Base-by-base conservation (phyloP, 1,140 invertebrate species). In the Harlomillsia oculata region DNA sequence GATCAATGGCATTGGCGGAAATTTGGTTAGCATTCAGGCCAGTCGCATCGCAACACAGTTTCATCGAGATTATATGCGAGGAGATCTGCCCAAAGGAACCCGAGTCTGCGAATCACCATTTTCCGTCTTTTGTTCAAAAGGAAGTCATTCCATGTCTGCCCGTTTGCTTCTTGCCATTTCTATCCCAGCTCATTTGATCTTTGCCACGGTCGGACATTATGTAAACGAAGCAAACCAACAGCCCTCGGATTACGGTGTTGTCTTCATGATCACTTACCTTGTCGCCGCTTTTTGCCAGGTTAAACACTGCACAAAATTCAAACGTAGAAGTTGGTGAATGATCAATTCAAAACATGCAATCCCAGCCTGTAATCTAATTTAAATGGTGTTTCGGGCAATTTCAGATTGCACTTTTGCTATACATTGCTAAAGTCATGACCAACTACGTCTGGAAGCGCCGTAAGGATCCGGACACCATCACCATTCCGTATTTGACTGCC, bases 391-490 rank as follows among this genome's bases (percentile, higher is more conserved):
- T n/a, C n/a, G n/a, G n/a, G 0, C 25, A 25, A 5, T 25, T 30
- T 4, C 28, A 89, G 82, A 80, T 90, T 3, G 80, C 84, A 74
- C 69, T 88, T 34, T 72, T 89, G 20, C 71, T 90, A 8, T 88
- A 92, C 70, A 76, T 88, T 41, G 84, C 88, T 1, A 86, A 91
- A 67, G 78, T 91, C 56, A 82, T 95, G 67, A 84, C 93, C 23
- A 84, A 89, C 68, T 81, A 81, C 48, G 91, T 96, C 82, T 97
- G 93, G 94, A 79, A 80, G 61, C 76, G 74, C 64, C 85, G 85
- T 67, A 86, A 92, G 62, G 92, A 97, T 74, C 93, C 93, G 2
- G 94, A 97, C 70, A 97, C 94, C 72, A 88, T 87, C 16, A 87
- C 91, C 18, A 97, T 97, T 60, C 93, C 93, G 2, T 95, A 94